Evolutionary conservation across 2,888 invertebrate species (phyloP), one percentile per base, ranked within the genome.

Genomic region (Drosophila lutescens): DNA sequence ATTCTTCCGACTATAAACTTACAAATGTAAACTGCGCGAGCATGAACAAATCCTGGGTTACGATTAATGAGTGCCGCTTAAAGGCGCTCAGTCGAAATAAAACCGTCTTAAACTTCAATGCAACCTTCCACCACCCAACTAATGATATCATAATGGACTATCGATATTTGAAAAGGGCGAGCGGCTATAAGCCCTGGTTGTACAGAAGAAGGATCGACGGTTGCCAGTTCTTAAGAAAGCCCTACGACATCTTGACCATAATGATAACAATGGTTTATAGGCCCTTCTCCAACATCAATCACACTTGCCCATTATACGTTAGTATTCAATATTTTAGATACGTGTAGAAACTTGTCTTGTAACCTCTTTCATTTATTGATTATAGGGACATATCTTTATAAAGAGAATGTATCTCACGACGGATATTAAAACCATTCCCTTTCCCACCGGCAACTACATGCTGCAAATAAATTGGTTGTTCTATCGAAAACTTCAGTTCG

Each of bases 161-260:
- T 5, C 30, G 55, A n/a, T 1, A 77, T 0, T 50, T 57, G 2
- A 60, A 72, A 13, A 72, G 70, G 26, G 74, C 53, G 0, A 85
- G 53, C 17, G 78, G 76, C 1, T 81, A 72, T n/a, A 73, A 76
- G 30, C 76, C 76, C 0, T 79, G 76, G 66, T 10, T 80, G 0
- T 7, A 59, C 2, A 56, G 69, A 1, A 0, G 3, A 0, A 13
- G 38, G 1, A 0, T 80, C 12, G 72, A 83, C 26, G 50, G 12
- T 0, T 82, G 80, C 13, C 49, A 50, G 2, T 80, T 54, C 23
- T 0, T 80, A 0, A 41, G 30, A 4, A 40, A 23, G 4, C 13
- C 51, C 0, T 75, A 69, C 8, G 58, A 74, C 58, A 70, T 60
- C 4, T 2, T 74, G 4, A 61, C 23, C 0, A 63, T 56, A 5